Evolutionary conservation across 2,888 invertebrate species (phyloP).

Genomic region (Strigamia crassipes): DNA sequence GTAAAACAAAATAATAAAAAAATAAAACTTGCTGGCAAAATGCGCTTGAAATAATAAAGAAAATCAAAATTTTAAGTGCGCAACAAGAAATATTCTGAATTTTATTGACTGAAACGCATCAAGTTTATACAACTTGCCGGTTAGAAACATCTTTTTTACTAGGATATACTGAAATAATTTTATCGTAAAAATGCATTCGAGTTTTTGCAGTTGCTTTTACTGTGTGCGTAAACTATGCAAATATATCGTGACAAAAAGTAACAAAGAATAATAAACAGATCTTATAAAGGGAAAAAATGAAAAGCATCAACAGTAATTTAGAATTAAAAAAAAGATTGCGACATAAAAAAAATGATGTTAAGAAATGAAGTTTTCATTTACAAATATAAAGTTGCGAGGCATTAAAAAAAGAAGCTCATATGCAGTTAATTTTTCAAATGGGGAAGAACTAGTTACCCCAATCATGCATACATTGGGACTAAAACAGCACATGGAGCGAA

Average conservation of each 20-base stretch:
- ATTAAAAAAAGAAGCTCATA: neutral
- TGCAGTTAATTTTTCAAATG: neutral
- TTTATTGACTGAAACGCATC: neutral
- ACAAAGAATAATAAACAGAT: neutral
- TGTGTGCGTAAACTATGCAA: neutral
- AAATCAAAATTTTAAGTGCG: neutral
- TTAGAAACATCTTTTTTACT: neutral
- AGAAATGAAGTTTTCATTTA: neutral
- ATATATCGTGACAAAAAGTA: neutral
- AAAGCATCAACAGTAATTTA: neutral
- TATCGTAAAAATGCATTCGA: neutral
- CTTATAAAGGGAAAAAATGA: neutral
- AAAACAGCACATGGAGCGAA: conserved; percentile 22
- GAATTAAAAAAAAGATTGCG: neutral
- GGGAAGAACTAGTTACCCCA: conserved; percentile 6
- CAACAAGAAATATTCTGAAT: neutral
- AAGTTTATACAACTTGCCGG: neutral
- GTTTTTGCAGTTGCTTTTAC: neutral
- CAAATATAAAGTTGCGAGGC: neutral
- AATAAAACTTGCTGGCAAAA: neutral
- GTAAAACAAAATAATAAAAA: neutral
- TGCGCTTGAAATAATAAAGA: neutral
- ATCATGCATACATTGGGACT: conserved; percentile 27
- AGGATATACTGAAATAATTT: neutral
- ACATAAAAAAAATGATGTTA: conserved; percentile 14